Conservation (phyloP, 2,797 vertebrate species). For the Lacerta viridis region DNA sequence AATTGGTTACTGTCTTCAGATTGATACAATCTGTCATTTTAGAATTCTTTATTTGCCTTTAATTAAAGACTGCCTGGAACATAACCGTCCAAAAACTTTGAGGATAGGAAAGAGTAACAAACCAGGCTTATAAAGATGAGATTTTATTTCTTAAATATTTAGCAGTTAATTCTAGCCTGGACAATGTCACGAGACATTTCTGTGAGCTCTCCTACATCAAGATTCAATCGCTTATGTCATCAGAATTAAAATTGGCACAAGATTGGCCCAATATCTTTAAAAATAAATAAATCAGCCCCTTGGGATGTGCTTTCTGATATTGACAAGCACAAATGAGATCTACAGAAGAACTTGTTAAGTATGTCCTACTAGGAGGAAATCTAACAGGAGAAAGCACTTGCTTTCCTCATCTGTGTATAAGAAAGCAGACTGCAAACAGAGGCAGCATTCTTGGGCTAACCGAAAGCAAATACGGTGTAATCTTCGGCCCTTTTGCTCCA, state of each 20-base stretch:
- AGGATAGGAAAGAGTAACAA: slow-evolving; percentile 45
- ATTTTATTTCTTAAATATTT: slow-evolving; percentile 25
- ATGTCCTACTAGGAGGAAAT: not conserved
- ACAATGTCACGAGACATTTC: slow-evolving; percentile 35
- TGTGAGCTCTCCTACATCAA: not conserved
- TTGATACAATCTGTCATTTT: slow-evolving; percentile 57
- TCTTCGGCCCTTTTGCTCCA: slow-evolving; percentile 28
- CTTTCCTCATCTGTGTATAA: slow-evolving; percentile 38
- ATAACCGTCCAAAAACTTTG: slow-evolving; percentile 52
- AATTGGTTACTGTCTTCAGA: slow-evolving; percentile 43
- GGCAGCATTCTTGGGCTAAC: slow-evolving; percentile 53
- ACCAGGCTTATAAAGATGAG: slow-evolving; percentile 31
- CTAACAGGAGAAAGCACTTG: not conserved
- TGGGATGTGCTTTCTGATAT: not conserved
- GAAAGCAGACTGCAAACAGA: slow-evolving; percentile 45
- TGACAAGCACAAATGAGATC: slow-evolving; percentile 3
- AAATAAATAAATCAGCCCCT: not conserved
- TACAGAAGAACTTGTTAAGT: slow-evolving; percentile 8
- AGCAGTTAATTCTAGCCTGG: slow-evolving; percentile 49
- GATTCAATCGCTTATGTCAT: slow-evolving; percentile 31
- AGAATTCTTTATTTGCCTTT: slow-evolving; percentile 51
- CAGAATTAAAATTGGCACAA: slow-evolving; percentile 47
- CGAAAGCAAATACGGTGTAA: slow-evolving; percentile 47
- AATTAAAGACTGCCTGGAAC: slow-evolving; percentile 38
- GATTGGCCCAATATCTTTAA: slow-evolving; percentile 38